These are phyloP conservation scores for Drosophila rubida DNA, from an alignment of 2,888 invertebrate species.

Conservation along the genomic window DNA sequence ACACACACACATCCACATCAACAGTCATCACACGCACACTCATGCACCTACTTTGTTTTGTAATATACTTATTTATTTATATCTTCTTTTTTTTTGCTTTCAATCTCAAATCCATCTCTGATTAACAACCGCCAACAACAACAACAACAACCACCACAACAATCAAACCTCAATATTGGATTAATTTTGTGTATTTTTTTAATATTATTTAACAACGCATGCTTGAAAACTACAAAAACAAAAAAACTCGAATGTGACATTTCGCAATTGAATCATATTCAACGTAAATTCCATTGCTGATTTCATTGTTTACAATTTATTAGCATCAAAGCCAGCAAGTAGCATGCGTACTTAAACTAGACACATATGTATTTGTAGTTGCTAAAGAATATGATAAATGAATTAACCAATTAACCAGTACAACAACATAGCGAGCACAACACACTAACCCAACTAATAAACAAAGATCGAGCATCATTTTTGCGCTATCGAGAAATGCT, in stretches of 20 bases:
- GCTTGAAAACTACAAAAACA: constrained; percentile 14
- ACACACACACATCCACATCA: background rate
- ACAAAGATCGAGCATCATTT: constrained; percentile 5
- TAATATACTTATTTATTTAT: constrained; percentile 51
- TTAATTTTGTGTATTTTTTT: constrained; percentile 21
- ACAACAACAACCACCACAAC: constrained; percentile 22
- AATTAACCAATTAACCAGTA: constrained; percentile 15
- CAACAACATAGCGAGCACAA: constrained; percentile 18
- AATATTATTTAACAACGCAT: background rate
- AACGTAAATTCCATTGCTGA: background rate
- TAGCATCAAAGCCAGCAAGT: constrained; percentile 67
- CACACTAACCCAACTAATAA: constrained; percentile 18
- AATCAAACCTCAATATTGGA: constrained; percentile 32
- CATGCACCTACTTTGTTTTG: constrained; percentile 42
- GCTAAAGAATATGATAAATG: constrained; percentile 6
- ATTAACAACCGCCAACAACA: constrained; percentile 48
- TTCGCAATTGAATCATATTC: background rate
- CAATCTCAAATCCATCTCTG: constrained; percentile 30
- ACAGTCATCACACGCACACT: constrained; percentile 7
- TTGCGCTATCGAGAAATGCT: constrained; percentile 39
- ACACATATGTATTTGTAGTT: constrained; percentile 18
- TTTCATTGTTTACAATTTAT: constrained; percentile 2
- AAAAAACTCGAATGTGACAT: background rate
- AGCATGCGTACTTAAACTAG: constrained; percentile 47
- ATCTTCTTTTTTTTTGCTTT: constrained; percentile 42